Evolutionary conservation across 2,888 invertebrate species (phyloP), one percentile per base, ranked within the genome.

Genomic region (Spilarctia lutea): DNA sequence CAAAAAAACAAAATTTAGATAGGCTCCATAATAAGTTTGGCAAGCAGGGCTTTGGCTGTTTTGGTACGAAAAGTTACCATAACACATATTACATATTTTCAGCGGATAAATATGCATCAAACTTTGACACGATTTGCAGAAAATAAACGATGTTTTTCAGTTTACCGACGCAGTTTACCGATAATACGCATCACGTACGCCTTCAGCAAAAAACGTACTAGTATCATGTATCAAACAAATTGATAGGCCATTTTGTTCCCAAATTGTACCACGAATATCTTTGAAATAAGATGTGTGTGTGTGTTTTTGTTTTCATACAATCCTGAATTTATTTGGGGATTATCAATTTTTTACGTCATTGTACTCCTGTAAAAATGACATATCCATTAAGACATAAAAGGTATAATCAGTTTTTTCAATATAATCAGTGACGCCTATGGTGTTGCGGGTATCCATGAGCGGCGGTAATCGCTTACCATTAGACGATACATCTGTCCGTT

Each of bases 191-290:
- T 78, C 83, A 84, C 85, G 83, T 83, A 82, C 73, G 16, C 75
- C 78, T 78, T 71, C 79, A 79, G 83, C 76, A 81, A 76, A 56
- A 83, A 83, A 78, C 76, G 76, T 79, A 73, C 68, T 70, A 45
- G 75, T 72, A 72, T 79, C 83, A 80, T 85, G 78, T 81, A 79
- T 85, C 85, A 83, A 81, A 81, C 77, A 72, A 81, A 86, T 81
- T 83, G 84, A 81, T 82, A 52, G 56, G 56, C 73, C 77, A 76
- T 81, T 79, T 72, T 73, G 73, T 68, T 78, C 73, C 72, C 68
- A 73, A 79, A 85, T 83, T 79, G 80, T 78, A 79, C 65, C 72
- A 68, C 65, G 71, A 80, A 79, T 85, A 80, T 83, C 80, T 75
- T 74, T 73, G 77, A 75, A 75, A 77, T 74, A 76, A 73, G 76